These are phyloP conservation scores for Diadromus collaris DNA, from an alignment of 2,888 invertebrate genomes.

Conservation along the genomic window DNA sequence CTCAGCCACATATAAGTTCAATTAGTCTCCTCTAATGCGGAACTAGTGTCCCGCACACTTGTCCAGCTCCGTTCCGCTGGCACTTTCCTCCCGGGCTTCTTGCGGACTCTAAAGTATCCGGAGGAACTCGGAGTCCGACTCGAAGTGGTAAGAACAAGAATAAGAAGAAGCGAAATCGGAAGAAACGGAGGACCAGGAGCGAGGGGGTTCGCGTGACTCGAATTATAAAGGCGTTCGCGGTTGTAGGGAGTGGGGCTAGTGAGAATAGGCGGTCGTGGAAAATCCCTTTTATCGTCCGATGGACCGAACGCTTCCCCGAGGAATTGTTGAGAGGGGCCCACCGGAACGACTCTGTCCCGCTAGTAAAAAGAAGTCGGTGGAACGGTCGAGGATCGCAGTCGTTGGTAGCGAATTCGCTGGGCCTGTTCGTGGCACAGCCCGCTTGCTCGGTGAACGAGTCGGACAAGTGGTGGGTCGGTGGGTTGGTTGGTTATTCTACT, in stretches of 20 bases:
- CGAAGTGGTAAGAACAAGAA: constrained; percentile 20
- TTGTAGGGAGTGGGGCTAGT: neutral
- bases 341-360: constrained; percentile 8
- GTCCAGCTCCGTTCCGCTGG: neutral
- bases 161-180: constrained; percentile 10
- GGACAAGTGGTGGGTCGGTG: constrained; percentile 1
- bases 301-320: constrained; percentile 17
- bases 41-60: constrained; percentile 30
- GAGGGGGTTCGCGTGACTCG: constrained; percentile 25
- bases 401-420: neutral
- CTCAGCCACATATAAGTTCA: constrained; percentile 25
- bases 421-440: constrained; percentile 19
- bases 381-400: constrained; percentile 8
- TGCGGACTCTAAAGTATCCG: constrained; percentile 28
- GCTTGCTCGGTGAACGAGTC: constrained; percentile 1
- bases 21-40: constrained; percentile 43
- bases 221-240: constrained; percentile 41
- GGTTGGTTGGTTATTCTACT: constrained; percentile 27
- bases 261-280: constrained; percentile 26
- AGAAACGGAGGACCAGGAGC: constrained; percentile 1
- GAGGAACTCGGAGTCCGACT: constrained; percentile 17
- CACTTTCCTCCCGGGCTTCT: constrained; percentile 25
- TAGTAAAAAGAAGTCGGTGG: constrained; percentile 23
- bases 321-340: constrained; percentile 18
- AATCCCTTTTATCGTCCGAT: constrained; percentile 47